phyloP scores from a whole-genome alignment of 2,797 vertebrate genomes.

The Tauraco hartlaubi region DNA sequence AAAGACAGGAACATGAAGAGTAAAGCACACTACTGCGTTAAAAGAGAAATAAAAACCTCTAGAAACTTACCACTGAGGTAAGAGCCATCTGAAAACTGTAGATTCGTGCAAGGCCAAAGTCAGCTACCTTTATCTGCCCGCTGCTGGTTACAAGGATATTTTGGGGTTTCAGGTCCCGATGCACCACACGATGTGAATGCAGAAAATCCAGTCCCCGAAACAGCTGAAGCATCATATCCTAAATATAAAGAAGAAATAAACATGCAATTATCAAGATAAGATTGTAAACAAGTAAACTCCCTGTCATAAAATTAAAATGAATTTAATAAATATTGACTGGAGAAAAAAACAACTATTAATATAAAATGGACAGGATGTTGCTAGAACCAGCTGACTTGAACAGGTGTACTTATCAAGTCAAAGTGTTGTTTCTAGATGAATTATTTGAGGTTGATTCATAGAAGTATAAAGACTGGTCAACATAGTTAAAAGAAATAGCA shows the following conservation, averaged over 20 bases:
- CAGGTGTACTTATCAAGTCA: background rate
- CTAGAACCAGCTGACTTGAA: background rate
- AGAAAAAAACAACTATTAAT: background rate
- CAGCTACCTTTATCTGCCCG: constrained; percentile 97
- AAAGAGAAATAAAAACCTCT: background rate
- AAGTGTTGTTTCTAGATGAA: background rate
- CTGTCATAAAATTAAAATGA: background rate
- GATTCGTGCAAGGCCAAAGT: constrained; percentile 97
- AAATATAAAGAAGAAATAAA: constrained; percentile 51
- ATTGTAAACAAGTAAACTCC: background rate
- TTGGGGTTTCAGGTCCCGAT: constrained; percentile 97
- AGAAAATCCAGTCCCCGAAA: constrained; percentile 98
- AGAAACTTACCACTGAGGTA: constrained; percentile 95
- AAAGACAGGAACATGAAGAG: background rate
- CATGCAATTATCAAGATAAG: background rate
- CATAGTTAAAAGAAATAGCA: background rate
- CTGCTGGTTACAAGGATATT: constrained; percentile 98
- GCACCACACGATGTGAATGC: constrained; percentile 97
- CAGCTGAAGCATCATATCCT: constrained; percentile 99
- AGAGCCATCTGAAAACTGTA: constrained; percentile 99
- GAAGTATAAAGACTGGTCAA: background rate
- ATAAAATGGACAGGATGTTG: background rate
- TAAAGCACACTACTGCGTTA: background rate
- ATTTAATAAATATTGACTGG: background rate
- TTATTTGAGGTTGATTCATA: background rate